Evolutionary conservation across 2,888 invertebrate genomes (phyloP).

Genomic region (Oscheius sp.): DNA sequence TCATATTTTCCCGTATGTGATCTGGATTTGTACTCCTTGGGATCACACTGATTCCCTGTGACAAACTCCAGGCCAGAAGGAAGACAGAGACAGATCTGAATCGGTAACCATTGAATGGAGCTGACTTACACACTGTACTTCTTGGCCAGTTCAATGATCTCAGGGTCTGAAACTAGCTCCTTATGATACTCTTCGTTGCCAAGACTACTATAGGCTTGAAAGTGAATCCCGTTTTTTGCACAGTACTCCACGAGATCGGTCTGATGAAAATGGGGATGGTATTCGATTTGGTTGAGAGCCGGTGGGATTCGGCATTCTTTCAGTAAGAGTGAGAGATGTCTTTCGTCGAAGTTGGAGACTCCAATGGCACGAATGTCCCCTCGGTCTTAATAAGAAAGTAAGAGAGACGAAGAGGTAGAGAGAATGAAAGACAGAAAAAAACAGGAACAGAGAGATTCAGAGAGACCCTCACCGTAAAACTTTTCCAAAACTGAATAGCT

Average conservation of each 20-base stretch:
- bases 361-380: slow-evolving; percentile 81
- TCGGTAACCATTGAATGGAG: background rate
- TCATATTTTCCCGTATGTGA: slow-evolving; percentile 49
- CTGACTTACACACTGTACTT: slow-evolving; percentile 56
- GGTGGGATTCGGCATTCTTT: slow-evolving; percentile 78
- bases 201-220: slow-evolving; percentile 83
- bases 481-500: slow-evolving; percentile 82
- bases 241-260: slow-evolving; percentile 80
- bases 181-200: slow-evolving; percentile 57
- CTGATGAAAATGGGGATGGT: slow-evolving; percentile 83
- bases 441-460: background rate
- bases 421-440: background rate
- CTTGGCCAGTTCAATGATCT: slow-evolving; percentile 50
- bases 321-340: slow-evolving; percentile 81
- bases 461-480: slow-evolving; percentile 76
- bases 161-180: slow-evolving; percentile 48
- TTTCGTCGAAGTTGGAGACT: slow-evolving; percentile 84
- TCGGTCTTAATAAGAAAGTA: slow-evolving; percentile 42
- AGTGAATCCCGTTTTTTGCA: slow-evolving; percentile 79
- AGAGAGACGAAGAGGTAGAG: no score
- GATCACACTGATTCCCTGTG: slow-evolving; percentile 67
- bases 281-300: slow-evolving; percentile 81
- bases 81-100: slow-evolving; percentile 12
- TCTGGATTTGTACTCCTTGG: slow-evolving; percentile 60
- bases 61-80: slow-evolving; percentile 61